Evolutionary conservation across 2,888 invertebrate genomes (phyloP).

Genomic region (Encarsia formosa): DNA sequence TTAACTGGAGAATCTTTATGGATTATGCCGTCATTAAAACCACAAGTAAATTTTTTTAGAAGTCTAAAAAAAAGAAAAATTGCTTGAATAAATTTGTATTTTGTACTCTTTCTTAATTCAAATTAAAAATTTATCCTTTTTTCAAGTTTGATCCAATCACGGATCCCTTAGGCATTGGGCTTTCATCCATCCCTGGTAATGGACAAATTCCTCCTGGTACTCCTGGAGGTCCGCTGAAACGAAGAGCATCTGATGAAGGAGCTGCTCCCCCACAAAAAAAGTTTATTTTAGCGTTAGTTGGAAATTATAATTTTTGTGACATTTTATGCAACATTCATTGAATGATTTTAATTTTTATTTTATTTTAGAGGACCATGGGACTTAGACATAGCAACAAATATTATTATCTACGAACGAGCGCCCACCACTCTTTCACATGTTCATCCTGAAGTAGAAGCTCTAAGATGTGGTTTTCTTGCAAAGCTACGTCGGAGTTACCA

Average conservation of each 20-base stretch:
- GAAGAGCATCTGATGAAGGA: conserved; percentile 74
- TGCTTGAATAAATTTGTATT: too few species aligned
- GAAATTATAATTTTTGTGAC: conserved; percentile 3
- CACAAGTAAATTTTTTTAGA: conserved; percentile 59
- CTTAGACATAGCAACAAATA: conserved; percentile 87
- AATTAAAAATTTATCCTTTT: neutral
- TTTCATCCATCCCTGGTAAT: conserved; percentile 47
- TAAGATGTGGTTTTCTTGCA: conserved; percentile 74
- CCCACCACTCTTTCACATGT: conserved; percentile 84
- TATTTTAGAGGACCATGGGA: conserved; percentile 87
- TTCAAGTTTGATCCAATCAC: conserved; percentile 81
- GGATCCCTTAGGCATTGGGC: conserved; percentile 79
- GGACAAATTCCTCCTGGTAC: conserved; percentile 48
- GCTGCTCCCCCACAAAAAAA: conserved; percentile 75
- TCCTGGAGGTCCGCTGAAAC: conserved; percentile 60
- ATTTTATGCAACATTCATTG: neutral
- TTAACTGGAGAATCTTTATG: conserved; percentile 92
- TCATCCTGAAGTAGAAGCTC: conserved; percentile 90
- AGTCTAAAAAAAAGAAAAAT: neutral
- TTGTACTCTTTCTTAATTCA: too few species aligned
- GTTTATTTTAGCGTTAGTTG: conserved; percentile 69
- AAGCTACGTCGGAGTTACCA: conserved; percentile 89
- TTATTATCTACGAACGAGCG: conserved; percentile 80
- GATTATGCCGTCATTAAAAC: conserved; percentile 85
- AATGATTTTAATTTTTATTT: conserved; percentile 1